phyloP scores from a whole-genome alignment of 2,113 vertebrate genomes.

The Antennarius striatus region DNA sequence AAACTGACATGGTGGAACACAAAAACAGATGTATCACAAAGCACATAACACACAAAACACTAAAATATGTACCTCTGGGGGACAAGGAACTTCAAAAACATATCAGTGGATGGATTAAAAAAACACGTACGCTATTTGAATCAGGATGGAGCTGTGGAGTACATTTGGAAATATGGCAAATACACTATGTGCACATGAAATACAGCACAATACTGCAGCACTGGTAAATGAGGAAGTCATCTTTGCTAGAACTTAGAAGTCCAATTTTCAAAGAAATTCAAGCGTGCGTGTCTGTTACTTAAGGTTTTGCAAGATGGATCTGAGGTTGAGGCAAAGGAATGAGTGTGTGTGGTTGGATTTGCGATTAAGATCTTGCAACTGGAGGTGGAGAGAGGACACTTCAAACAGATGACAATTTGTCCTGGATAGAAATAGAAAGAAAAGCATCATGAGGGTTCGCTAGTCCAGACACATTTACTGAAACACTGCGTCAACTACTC shows the following conservation, averaged over 20 bases:
- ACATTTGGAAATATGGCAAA: conserved; percentile 1
- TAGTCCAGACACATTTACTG: neutral
- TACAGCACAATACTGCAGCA: neutral
- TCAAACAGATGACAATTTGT: conserved; percentile 90
- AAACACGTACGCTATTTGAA: conserved; percentile 70
- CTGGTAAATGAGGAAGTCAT: neutral
- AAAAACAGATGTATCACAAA: conserved; percentile 21
- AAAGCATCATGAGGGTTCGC: neutral
- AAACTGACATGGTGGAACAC: conserved; percentile 21
- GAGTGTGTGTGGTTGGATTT: conserved; percentile 77
- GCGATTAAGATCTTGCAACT: conserved; percentile 83
- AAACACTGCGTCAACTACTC: neutral
- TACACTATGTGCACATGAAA: neutral
- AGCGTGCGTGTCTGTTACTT: conserved; percentile 55
- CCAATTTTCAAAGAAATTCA: neutral
- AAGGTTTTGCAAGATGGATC: conserved; percentile 87
- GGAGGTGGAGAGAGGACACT: conserved; percentile 81
- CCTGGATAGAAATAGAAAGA: conserved; percentile 28
- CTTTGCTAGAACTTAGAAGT: neutral
- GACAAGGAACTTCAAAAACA: conserved; percentile 33
- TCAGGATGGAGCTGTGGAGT: conserved; percentile 75
- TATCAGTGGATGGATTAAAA: neutral
- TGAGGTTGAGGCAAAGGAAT: conserved; percentile 87
- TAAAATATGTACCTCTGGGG: conserved; percentile 25
- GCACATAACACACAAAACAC: conserved; percentile 17